A percentile compares a stretch with the other conserved stretches of the same genome.
Evolutionary conservation across 2,797 vertebrate species (phyloP).

Genomic region (Schizothorax lantsangensis): DNA sequence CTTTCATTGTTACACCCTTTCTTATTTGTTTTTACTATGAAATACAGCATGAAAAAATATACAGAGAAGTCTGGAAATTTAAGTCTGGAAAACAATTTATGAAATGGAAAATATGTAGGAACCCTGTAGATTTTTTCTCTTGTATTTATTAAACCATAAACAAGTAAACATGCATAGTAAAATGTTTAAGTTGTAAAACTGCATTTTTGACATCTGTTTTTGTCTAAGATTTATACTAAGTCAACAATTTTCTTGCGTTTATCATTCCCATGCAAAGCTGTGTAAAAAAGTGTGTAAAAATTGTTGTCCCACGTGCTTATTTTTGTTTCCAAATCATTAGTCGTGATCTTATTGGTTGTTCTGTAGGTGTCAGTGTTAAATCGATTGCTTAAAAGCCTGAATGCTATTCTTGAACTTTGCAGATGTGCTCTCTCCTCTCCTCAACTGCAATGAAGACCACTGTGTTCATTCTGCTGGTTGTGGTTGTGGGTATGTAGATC

Average conservation of each 20-base stretch:
- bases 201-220: neutral
- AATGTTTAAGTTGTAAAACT: neutral
- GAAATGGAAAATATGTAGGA: no score
- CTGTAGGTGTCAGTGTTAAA: neutral
- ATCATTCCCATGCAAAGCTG: neutral
- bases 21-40: no score
- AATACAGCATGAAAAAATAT: no score
- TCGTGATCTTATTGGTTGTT: conserved; percentile 19
- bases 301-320: conserved; percentile 48
- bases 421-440: conserved; percentile 7
- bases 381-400: neutral
- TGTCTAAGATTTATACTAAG: neutral
- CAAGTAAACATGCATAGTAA: no score
- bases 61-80: no score
- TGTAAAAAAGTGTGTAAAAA: conserved; percentile 29
- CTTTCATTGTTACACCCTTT: no score
- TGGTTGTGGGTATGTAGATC: conserved; percentile 52
- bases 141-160: no score
- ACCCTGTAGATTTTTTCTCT: no score
- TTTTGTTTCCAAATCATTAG: conserved; percentile 21
- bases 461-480: conserved; percentile 49
- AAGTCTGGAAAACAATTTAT: no score
- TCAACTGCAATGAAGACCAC: conserved; percentile 48
- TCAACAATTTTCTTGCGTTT: conserved; percentile 21
- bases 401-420: neutral